Percentiles rank a stretch among this genome's conserved stretches.
These are phyloP conservation scores for Lobophora halterata DNA, from an alignment of 2,888 invertebrate genomes.

Conservation along the genomic window DNA sequence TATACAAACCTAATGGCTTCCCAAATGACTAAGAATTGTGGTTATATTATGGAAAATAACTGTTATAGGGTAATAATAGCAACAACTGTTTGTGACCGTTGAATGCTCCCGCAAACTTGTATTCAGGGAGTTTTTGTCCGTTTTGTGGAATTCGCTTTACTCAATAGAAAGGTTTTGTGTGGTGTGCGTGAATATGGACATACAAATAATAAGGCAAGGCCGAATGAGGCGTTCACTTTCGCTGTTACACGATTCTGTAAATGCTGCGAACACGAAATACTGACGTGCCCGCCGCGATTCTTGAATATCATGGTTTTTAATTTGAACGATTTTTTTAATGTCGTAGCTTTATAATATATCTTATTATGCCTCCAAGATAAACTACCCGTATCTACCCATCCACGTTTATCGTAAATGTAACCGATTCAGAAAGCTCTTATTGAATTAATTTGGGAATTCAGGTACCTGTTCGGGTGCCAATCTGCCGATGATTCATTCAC, in stretches of 20 bases:
- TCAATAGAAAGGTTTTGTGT: conserved; percentile 23
- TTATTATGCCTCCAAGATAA: too few relatives aligned
- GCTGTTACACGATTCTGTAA: conserved; percentile 49
- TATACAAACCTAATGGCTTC: conserved; percentile 11
- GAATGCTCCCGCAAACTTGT: conserved; percentile 21
- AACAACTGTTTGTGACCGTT: conserved; percentile 17
- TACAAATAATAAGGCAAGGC: conserved; percentile 53
- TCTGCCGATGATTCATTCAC: conserved; percentile 13
- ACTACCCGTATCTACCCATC: too few relatives aligned
- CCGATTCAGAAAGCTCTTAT: not conserved
- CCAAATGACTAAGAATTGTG: conserved; percentile 14
- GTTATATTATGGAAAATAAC: conserved; percentile 16
- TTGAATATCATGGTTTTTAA: conserved; percentile 40
- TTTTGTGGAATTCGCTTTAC: conserved; percentile 12
- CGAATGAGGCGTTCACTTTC: conserved; percentile 64
- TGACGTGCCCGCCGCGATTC: conserved; percentile 37
- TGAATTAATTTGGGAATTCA: conserved; percentile 6
- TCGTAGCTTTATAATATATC: too few relatives aligned
- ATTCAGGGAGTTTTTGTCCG: conserved; percentile 18
- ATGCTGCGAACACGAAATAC: conserved; percentile 44
- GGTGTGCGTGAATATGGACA: conserved; percentile 26
- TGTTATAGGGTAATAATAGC: conserved; percentile 26
- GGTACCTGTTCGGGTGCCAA: conserved; percentile 10
- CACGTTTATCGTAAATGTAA: too few relatives aligned
- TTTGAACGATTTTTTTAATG: conserved; percentile 40